These are phyloP conservation scores for Elephas maximus DNA, from an alignment of 2,113 vertebrate genomes.

Conservation along the genomic window DNA sequence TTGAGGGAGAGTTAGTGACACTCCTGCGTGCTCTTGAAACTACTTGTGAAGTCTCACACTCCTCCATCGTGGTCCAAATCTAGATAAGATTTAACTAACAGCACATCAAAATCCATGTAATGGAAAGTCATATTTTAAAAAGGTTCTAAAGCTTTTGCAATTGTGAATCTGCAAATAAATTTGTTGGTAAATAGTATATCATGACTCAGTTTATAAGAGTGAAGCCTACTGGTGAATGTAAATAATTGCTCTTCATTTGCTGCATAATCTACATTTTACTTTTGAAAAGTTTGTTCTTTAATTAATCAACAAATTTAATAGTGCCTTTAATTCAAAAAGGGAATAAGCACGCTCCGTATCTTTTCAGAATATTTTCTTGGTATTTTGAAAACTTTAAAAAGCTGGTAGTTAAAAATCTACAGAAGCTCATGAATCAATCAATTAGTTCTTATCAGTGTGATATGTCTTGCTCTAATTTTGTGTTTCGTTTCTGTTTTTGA, in stretches of 20 bases:
- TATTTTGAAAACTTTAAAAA: conserved; percentile 67
- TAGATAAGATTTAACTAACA: background rate
- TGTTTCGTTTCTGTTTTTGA: conserved; percentile 66
- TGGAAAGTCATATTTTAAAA: background rate
- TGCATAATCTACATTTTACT: conserved; percentile 16
- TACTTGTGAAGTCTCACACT: background rate
- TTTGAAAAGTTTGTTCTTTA: conserved; percentile 1
- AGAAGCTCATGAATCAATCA: conserved; percentile 54
- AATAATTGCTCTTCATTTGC: background rate
- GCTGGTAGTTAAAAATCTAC: conserved; percentile 35
- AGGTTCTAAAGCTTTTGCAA: background rate
- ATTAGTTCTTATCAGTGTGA: conserved; percentile 29
- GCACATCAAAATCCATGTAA: background rate
- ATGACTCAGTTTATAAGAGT: background rate
- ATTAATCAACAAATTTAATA: background rate
- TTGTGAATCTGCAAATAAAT: conserved; percentile 3
- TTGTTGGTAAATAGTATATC: background rate
- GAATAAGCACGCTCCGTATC: background rate
- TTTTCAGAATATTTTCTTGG: conserved; percentile 32
- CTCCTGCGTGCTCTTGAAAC: background rate
- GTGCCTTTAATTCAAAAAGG: conserved; percentile 30
- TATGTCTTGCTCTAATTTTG: conserved; percentile 15
- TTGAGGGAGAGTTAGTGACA: background rate
- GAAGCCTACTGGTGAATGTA: background rate
- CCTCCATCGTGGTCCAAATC: background rate